Evolutionary conservation across 2,797 vertebrate genomes (phyloP).

Genomic region (Hippocampus kuda): DNA sequence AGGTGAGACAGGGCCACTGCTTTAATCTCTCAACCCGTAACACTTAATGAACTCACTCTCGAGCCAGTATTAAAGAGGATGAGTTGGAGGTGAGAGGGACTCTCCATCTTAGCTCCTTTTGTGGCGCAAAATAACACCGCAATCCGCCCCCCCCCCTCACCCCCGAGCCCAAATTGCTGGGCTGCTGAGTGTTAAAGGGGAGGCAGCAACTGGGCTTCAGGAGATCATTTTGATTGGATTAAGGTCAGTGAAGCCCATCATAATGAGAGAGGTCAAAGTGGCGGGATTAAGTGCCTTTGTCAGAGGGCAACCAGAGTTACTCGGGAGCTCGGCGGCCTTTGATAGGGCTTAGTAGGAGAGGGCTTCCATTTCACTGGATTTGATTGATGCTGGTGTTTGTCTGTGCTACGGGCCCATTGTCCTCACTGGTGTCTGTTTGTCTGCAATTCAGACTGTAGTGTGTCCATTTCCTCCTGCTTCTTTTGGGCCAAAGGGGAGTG

Average conservation of each 20-base stretch:
- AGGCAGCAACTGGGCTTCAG: constrained; percentile 71
- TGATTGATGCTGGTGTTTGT: constrained; percentile 68
- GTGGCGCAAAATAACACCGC: constrained; percentile 76
- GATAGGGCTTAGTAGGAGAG: constrained; percentile 66
- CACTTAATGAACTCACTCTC: constrained; percentile 79
- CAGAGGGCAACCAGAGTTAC: constrained; percentile 59
- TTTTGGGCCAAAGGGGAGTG: constrained; percentile 34
- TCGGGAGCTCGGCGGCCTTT: constrained; percentile 63
- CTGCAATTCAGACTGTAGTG: constrained; percentile 56
- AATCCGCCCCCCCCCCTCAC: constrained; percentile 56
- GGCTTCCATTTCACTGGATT: constrained; percentile 66
- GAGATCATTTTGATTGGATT: constrained; percentile 99
- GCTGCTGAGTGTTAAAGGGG: constrained; percentile 59
- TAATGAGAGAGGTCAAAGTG: constrained; percentile 89
- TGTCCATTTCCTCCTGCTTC: constrained; percentile 62
- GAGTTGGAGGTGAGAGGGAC: constrained; percentile 62
- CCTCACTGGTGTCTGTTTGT: constrained; percentile 63
- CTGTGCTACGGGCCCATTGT: constrained; percentile 58
- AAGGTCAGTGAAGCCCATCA: constrained; percentile 87
- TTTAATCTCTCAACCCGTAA: constrained; percentile 43
- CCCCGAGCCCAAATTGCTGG: constrained; percentile 61
- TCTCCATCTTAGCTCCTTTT: constrained; percentile 68
- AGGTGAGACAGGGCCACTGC: constrained; percentile 64
- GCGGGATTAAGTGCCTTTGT: constrained; percentile 88
- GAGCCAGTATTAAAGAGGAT: constrained; percentile 72